These are phyloP conservation scores for Scaptomyza cyrtandrae DNA, from an alignment of 2,888 invertebrate species.

Conservation along the genomic window DNA sequence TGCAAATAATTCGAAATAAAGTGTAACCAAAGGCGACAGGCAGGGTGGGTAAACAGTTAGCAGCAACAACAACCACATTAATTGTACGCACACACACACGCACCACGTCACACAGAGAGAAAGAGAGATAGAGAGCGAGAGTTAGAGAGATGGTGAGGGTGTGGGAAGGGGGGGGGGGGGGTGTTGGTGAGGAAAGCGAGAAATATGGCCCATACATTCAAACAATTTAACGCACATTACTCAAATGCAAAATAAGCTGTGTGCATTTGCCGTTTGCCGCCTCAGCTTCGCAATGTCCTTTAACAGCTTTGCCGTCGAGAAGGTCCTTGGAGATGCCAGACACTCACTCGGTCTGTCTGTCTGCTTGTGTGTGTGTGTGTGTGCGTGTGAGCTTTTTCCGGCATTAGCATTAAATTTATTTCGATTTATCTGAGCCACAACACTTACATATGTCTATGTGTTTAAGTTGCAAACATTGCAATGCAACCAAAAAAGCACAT, in stretches of 20 bases:
- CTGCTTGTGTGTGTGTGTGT: background rate
- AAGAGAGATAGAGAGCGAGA: no score
- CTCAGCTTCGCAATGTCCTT: constrained; percentile 7
- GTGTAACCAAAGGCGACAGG: constrained; percentile 56
- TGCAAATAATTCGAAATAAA: constrained; percentile 73
- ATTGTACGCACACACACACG: constrained; percentile 43
- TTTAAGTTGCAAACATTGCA: constrained; percentile 1
- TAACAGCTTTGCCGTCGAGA: background rate
- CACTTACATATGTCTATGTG: background rate
- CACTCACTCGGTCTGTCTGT: background rate
- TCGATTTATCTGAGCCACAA: constrained; percentile 50
- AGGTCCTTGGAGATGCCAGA: constrained; percentile 11
- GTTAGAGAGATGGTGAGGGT: background rate
- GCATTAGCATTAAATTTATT: constrained; percentile 68
- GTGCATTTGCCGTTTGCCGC: constrained; percentile 13
- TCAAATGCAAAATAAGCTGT: constrained; percentile 70
- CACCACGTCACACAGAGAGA: no score
- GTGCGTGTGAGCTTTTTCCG: constrained; percentile 25
- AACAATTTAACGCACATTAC: constrained; percentile 65
- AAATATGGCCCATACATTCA: constrained; percentile 43
- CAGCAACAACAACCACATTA: constrained; percentile 62
- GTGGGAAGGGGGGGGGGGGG: background rate
- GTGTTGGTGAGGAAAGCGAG: background rate
- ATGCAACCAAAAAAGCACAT: background rate
- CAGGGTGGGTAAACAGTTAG: constrained; percentile 23